Percentiles rank a stretch among this genome's conserved stretches.
Conservation (phyloP, 2,113 vertebrate genomes). For the Passer montanus region DNA sequence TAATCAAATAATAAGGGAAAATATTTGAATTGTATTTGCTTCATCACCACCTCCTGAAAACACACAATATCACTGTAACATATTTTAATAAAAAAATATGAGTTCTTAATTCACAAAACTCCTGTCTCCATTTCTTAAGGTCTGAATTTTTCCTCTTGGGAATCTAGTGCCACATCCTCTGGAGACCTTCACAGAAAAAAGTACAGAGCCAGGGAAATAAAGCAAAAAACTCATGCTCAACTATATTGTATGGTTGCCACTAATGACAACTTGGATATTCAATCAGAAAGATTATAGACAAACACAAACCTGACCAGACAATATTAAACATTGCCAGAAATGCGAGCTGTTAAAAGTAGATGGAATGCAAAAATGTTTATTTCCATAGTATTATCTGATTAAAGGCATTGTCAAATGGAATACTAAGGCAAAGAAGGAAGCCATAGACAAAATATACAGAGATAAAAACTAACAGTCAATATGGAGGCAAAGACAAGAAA, state of each 20-base stretch:
- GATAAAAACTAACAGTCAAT: not conserved
- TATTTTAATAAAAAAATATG: not conserved
- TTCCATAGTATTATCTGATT: not conserved
- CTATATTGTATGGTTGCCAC: not conserved
- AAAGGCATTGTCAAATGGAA: not conserved
- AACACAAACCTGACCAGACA: not conserved
- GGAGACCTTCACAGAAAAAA: not conserved
- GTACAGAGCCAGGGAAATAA: not conserved
- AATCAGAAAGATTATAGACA: not conserved
- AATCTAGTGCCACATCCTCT: not conserved
- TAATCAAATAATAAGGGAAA: not conserved
- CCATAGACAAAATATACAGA: not conserved
- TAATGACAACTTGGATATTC: not conserved
- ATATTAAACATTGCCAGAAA: not conserved
- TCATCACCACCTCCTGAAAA: fast-evolving
- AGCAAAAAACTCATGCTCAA: not conserved
- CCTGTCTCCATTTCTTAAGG: not conserved
- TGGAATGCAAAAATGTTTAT: not conserved
- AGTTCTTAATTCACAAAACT: not conserved
- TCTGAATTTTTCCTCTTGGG: not conserved
- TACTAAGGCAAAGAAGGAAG: not conserved
- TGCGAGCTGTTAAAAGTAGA: not conserved
- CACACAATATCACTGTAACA: not conserved
- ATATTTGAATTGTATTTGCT: not conserved
- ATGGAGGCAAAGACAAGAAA: not conserved